Evolutionary conservation across 2,797 vertebrate species (phyloP).

Genomic region (Myioborus miniatus): DNA sequence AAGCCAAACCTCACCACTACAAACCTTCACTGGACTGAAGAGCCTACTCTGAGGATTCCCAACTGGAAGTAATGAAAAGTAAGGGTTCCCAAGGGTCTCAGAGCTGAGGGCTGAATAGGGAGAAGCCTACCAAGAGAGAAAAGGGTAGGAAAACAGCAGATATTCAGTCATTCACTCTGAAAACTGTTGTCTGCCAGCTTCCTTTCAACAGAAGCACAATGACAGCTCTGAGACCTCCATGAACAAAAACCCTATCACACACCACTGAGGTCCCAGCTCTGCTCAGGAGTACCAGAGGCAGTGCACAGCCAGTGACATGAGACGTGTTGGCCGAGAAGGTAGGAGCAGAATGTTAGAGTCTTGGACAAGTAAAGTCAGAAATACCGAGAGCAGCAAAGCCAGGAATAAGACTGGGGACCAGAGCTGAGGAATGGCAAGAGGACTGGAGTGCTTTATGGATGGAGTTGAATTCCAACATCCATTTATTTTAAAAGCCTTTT

Average conservation of each 20-base stretch:
- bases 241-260: neutral
- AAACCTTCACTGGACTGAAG: neutral
- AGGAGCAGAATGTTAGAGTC: neutral
- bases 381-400: neutral
- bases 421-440: neutral
- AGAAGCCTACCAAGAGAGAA: neutral
- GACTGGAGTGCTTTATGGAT: neutral
- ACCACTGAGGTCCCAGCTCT: neutral
- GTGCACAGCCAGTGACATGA: neutral
- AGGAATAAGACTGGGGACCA: neutral
- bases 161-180: neutral
- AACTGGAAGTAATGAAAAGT: neutral
- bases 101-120: neutral
- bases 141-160: neutral
- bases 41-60: neutral
- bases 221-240: fast-evolving
- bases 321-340: neutral
- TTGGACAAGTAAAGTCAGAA: neutral
- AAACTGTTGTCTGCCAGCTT: neutral
- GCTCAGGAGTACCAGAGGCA: neutral
- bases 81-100: neutral
- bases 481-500: neutral
- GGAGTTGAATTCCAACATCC: neutral
- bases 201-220: neutral
- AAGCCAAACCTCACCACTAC: neutral